Percentiles rank a stretch among this genome's conserved stretches.
phyloP scores from a whole-genome alignment of 2,888 invertebrate genomes.

The Octodonta nipae region DNA sequence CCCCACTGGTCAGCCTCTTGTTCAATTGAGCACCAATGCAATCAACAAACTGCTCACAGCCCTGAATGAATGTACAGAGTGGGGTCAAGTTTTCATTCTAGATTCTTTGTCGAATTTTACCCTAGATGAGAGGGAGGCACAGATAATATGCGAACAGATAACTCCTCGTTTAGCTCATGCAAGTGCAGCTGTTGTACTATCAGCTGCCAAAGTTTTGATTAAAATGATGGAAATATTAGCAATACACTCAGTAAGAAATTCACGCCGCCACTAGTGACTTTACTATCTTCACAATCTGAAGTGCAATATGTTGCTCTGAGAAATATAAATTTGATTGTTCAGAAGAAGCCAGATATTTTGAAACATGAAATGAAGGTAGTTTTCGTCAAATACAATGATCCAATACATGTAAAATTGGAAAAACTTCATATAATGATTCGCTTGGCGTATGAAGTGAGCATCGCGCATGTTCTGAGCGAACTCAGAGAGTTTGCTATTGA shows the following conservation, averaged over 20 bases:
- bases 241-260: slow-evolving; percentile 85
- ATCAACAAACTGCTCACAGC: slow-evolving; percentile 97
- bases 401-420: too few species aligned
- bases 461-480: too few species aligned
- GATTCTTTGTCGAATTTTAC: slow-evolving; percentile 95
- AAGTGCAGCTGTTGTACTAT: slow-evolving; percentile 96
- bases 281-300: slow-evolving; percentile 95
- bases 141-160: slow-evolving; percentile 94
- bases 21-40: slow-evolving; percentile 92
- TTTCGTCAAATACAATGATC: too few species aligned
- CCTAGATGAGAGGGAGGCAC: slow-evolving; percentile 95
- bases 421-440: too few species aligned
- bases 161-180: slow-evolving; percentile 95
- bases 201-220: slow-evolving; percentile 96
- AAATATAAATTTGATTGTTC: too few species aligned
- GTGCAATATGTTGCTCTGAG: slow-evolving; percentile 97
- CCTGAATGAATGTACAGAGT: slow-evolving; percentile 97
- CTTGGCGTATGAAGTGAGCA: too few species aligned
- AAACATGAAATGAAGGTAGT: too few species aligned
- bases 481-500: too few species aligned
- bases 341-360: too few species aligned
- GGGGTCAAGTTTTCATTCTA: slow-evolving; percentile 96
- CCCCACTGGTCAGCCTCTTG: slow-evolving; percentile 82
- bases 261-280: slow-evolving; percentile 92
- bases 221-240: slow-evolving; percentile 91